Base-by-base conservation (phyloP, 2,797 vertebrate genomes). In the Microctenopoma steveboyesi region DNA sequence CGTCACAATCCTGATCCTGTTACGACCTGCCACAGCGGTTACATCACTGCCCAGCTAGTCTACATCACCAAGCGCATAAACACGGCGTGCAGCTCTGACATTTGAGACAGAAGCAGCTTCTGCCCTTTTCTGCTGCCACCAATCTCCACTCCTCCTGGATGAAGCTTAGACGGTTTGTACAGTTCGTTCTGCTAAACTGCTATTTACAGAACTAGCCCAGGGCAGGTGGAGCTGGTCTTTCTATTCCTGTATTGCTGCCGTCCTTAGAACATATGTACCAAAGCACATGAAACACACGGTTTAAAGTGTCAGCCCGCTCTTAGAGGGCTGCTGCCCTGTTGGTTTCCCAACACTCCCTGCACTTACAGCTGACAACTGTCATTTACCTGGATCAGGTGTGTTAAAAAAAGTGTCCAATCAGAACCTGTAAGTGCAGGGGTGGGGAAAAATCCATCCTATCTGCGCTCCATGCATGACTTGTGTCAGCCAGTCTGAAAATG, bases 41-140 rank as follows among this genome's bases (percentile, higher is more conserved):
- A 28, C 33, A 3, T 72, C 65, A 61, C 35, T 5, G 50, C 10
- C 43, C 9, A 4, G 43, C 27, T 14, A 10, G 9, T 13, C 13
- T 13, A 52, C 16, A 0, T 42, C 40, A 50, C 14, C 54, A 15
- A 14, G 11, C 50, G 25, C 14, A 69, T 45, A 69, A 76, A 76
- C 74, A 58, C 16, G 35, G 4, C 25, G 28, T 51, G 37, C 50
- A 61, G n/a, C 69, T 11, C 69, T 62, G 83, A 65, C 50, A 88
- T 74, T 7, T 55, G 77, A 85, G 70, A 78, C 59, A 0, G 12
- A 14, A 8, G 50, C 43, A 37, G 33, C 39, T 25, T 27, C 52
- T 79, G 76, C n/a, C 69, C 73, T 67, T 70, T 72, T 11, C 35
- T 33, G 30, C 35, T 57, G 65, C 62, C 7, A 3, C 39, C 59